phyloP scores from a whole-genome alignment of 1,140 invertebrate genomes.

The Steinernema feltiae region DNA sequence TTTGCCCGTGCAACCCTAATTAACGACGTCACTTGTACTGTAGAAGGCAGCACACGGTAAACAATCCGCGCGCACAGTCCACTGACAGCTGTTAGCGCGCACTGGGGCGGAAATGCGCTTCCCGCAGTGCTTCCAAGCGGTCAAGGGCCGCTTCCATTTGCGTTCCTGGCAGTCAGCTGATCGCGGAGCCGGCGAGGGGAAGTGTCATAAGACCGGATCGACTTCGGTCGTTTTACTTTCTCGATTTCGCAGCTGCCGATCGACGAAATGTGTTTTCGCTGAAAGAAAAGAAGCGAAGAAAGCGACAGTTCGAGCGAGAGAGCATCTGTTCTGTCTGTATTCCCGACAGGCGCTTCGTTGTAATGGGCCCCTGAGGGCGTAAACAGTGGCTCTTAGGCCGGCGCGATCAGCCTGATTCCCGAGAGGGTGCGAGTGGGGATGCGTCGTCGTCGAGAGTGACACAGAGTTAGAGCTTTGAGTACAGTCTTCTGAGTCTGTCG shows the following conservation, averaged over 20 bases:
- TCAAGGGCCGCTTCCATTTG: not conserved
- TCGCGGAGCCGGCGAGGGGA: too few species aligned
- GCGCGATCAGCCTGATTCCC: not conserved
- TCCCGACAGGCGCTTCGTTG: constrained; percentile 10
- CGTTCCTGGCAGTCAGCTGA: not conserved
- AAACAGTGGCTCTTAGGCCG: not conserved
- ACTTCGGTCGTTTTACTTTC: constrained; percentile 8
- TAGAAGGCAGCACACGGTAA: constrained; percentile 8
- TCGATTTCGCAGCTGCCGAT: not conserved
- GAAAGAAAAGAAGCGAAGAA: not conserved
- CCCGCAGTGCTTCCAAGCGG: not conserved
- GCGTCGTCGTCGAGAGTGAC: too few species aligned
- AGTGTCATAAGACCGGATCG: not conserved
- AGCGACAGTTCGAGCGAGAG: constrained; percentile 7
- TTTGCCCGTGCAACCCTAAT: not conserved
- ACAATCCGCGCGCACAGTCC: not conserved
- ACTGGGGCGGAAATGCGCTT: not conserved
- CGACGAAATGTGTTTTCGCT: constrained; percentile 12
- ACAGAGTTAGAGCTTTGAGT: not conserved
- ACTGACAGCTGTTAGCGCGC: not conserved
- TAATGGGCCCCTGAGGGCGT: constrained; percentile 9
- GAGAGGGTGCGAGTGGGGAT: not conserved
- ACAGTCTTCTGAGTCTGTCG: constrained; percentile 1
- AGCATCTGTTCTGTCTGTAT: constrained; percentile 10
- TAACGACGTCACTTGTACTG: not conserved